A percentile compares a stretch with the other conserved stretches of the same genome.
Conservation (phyloP, 2,113 vertebrate genomes). For the Hystrix brachyura region DNA sequence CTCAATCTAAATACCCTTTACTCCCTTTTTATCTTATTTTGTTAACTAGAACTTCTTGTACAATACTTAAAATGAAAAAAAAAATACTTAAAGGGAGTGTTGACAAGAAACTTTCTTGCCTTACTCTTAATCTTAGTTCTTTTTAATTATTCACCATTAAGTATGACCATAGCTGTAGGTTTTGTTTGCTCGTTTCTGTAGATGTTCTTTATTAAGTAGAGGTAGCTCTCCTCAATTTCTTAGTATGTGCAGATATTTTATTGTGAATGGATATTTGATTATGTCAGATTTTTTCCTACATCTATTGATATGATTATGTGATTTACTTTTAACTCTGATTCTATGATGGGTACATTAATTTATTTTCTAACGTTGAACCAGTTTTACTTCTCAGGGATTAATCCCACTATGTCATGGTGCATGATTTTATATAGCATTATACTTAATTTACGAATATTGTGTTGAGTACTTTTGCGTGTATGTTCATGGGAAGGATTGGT, state of each 20-base stretch:
- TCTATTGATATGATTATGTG: neutral
- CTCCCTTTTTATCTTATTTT: neutral
- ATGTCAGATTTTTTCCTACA: neutral
- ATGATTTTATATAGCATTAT: neutral
- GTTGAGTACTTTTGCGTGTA: neutral
- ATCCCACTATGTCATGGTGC: neutral
- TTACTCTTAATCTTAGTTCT: neutral
- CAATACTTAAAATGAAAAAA: neutral
- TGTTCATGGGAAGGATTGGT: neutral
- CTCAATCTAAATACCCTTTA: neutral
- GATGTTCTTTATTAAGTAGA: neutral
- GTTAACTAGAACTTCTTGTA: neutral
- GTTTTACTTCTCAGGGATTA: neutral
- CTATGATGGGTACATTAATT: neutral
- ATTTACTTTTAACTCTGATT: neutral
- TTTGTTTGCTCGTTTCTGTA: neutral
- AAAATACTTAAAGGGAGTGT: neutral
- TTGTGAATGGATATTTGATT: neutral
- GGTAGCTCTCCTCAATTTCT: neutral
- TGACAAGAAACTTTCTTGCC: neutral
- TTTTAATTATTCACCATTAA: neutral
- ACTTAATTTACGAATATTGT: neutral
- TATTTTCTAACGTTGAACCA: neutral
- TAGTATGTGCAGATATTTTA: neutral
- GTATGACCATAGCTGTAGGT: neutral